Percentiles rank a stretch among this genome's conserved stretches.
Evolutionary conservation across 2,888 invertebrate genomes (phyloP).

Genomic region (Xanthia togata): DNA sequence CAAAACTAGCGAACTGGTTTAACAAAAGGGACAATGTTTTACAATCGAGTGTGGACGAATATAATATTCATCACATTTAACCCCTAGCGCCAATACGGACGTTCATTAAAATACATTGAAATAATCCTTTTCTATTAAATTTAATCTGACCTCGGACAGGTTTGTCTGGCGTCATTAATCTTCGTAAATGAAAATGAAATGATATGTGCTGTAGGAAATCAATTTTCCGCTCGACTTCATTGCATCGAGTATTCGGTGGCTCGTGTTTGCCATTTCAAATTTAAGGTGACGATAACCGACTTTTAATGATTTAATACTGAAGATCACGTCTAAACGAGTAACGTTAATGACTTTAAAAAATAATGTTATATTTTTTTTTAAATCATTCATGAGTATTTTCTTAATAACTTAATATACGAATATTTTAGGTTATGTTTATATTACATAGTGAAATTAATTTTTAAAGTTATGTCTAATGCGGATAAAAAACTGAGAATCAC

Average conservation of each 20-base stretch:
- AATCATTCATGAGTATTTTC: too few relatives aligned
- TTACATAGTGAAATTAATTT: too few relatives aligned
- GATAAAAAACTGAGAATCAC: too few relatives aligned
- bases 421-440: too few relatives aligned
- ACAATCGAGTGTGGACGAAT: slow-evolving; percentile 27
- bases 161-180: slow-evolving; percentile 70
- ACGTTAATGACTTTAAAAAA: too few relatives aligned
- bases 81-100: slow-evolving; percentile 9
- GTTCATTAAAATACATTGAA: slow-evolving; percentile 58
- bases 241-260: slow-evolving; percentile 76
- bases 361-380: too few relatives aligned
- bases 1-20: slow-evolving; percentile 27
- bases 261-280: slow-evolving; percentile 78
- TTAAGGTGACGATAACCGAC: slow-evolving; percentile 60
- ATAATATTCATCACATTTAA: slow-evolving; percentile 43
- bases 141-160: slow-evolving; percentile 57
- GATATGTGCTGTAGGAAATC: slow-evolving; percentile 83
- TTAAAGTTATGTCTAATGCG: too few relatives aligned
- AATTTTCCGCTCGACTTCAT: slow-evolving; percentile 82
- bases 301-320: too few relatives aligned
- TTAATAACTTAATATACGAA: too few relatives aligned
- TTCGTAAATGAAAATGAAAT: slow-evolving; percentile 82
- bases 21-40: slow-evolving; percentile 39
- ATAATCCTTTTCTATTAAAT: slow-evolving; percentile 63
- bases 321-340: too few relatives aligned